These are phyloP conservation scores for Riparia riparia DNA, from an alignment of 2,113 vertebrate genomes.

Conservation along the genomic window DNA sequence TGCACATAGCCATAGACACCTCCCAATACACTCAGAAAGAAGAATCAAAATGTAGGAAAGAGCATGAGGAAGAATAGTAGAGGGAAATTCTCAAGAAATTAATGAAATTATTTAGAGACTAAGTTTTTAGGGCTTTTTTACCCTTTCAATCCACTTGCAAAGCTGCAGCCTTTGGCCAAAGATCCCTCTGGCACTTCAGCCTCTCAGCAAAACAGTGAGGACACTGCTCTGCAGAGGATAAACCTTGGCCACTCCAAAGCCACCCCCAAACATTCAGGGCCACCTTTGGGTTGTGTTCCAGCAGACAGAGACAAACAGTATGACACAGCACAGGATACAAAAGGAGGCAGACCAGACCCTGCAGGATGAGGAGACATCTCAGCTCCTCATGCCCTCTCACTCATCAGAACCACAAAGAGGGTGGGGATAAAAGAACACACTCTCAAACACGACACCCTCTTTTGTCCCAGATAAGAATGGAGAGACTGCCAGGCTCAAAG, in stretches of 20 bases:
- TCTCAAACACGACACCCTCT: not conserved
- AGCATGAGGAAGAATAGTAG: not conserved
- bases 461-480: not conserved
- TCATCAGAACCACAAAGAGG: not conserved
- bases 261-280: not conserved
- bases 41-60: not conserved
- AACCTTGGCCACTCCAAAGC: not conserved
- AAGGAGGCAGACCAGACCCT: not conserved
- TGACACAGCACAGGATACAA: accelerated
- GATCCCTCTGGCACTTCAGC: not conserved
- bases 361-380: not conserved
- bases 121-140: not conserved
- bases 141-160: not conserved
- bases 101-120: not conserved
- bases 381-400: not conserved
- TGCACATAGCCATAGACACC: accelerated
- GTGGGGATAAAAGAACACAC: accelerated
- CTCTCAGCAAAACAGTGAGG: not conserved
- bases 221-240: not conserved
- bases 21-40: not conserved
- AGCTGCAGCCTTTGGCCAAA: not conserved
- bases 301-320: not conserved
- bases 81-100: not conserved
- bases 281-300: not conserved
- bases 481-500: not conserved